phyloP scores from a whole-genome alignment of 2,888 invertebrate species.

The Cataglyphis rosenhaueri region DNA sequence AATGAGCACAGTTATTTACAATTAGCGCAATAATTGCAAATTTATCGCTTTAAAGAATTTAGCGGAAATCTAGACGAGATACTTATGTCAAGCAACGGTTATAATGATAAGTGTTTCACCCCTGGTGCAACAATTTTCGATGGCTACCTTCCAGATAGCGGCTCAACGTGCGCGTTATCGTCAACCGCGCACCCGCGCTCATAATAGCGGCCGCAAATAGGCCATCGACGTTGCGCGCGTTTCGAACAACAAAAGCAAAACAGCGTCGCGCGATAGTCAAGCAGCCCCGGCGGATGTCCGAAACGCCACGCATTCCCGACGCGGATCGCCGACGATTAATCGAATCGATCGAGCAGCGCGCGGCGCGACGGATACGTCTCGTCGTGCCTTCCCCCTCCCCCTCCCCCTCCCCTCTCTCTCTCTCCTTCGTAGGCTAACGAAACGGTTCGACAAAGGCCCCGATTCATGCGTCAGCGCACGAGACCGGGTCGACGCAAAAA shows the following conservation, averaged over 20 bases:
- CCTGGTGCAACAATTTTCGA: constrained; percentile 38
- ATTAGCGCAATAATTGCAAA: not conserved
- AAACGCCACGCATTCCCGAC: constrained; percentile 56
- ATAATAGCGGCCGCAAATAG: constrained; percentile 50
- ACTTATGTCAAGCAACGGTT: not conserved
- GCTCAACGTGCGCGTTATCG: constrained; percentile 38
- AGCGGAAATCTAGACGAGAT: not conserved
- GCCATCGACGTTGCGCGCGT: constrained; percentile 47
- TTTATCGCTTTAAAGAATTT: not conserved
- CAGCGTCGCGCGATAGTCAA: constrained; percentile 24
- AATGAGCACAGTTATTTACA: not conserved
- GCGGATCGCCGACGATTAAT: constrained; percentile 54
- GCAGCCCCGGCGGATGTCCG: constrained; percentile 47
- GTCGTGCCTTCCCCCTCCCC: not conserved
- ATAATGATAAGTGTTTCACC: constrained; percentile 14
- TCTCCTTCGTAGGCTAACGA: not conserved
- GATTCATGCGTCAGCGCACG: constrained; percentile 47
- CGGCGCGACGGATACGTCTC: not conserved
- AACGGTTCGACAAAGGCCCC: constrained; percentile 34
- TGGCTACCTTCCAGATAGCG: constrained; percentile 32
- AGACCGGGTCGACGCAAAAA: constrained; percentile 19
- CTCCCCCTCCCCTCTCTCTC: not conserved
- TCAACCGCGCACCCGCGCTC: constrained; percentile 39
- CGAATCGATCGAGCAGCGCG: constrained; percentile 51
- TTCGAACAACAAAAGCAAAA: constrained; percentile 53